These are phyloP conservation scores for Aphaenogaster floridana DNA, from an alignment of 1,140 invertebrate species.

Conservation along the genomic window DNA sequence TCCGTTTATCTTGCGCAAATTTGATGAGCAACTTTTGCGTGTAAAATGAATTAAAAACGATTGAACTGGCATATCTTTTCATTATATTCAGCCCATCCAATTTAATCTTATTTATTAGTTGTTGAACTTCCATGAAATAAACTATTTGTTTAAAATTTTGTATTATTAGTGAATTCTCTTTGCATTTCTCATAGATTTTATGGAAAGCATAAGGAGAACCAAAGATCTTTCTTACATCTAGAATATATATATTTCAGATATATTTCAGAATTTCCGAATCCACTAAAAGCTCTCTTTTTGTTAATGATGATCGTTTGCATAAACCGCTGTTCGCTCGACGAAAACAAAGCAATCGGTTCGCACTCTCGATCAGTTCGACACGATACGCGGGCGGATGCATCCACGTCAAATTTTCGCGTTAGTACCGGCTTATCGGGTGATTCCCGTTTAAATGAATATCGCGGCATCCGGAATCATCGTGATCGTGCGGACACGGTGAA, in stretches of 20 bases:
- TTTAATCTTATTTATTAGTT: neutral
- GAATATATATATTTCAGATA: no score
- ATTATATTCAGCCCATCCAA: neutral
- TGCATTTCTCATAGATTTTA: neutral
- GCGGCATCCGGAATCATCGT: slow-evolving; percentile 36
- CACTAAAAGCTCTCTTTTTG: neutral
- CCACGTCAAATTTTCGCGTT: slow-evolving; percentile 41
- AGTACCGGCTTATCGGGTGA: slow-evolving; percentile 42
- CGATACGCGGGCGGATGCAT: neutral
- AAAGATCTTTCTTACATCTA: neutral
- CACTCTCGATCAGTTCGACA: slow-evolving; percentile 37
- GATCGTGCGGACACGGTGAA: slow-evolving; percentile 45
- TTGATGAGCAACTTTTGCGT: neutral
- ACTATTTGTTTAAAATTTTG: neutral
- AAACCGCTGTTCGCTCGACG: neutral
- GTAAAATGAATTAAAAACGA: neutral
- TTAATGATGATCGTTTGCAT: slow-evolving; percentile 9
- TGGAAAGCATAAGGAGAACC: neutral
- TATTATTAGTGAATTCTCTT: neutral
- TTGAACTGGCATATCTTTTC: neutral
- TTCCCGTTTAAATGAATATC: slow-evolving; percentile 58
- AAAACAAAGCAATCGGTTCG: slow-evolving; percentile 45
- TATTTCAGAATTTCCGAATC: neutral
- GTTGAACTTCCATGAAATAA: neutral
- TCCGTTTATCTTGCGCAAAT: slow-evolving; percentile 38